phyloP scores from a whole-genome alignment of 64 coral and sea anemone genomes.

The Actinia equina region DNA sequence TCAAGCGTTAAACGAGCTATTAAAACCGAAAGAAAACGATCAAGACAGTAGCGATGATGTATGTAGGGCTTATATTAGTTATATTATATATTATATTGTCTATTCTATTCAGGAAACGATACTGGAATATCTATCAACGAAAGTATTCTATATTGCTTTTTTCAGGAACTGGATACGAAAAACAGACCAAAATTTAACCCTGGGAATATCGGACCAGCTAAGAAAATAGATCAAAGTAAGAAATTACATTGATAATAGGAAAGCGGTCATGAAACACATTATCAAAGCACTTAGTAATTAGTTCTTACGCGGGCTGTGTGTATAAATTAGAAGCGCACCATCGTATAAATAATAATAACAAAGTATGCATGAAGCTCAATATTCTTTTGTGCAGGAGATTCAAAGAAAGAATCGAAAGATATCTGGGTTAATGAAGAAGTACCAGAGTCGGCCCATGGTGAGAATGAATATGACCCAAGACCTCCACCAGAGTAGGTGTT shows the following conservation, averaged over 20 bases:
- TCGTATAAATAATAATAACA: too few species aligned
- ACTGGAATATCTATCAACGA: neutral
- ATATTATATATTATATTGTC: neutral
- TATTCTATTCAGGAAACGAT: neutral
- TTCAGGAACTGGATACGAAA: neutral
- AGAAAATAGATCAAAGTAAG: slow-evolving; percentile 7
- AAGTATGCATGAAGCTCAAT: too few species aligned
- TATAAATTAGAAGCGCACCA: too few species aligned
- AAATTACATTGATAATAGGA: neutral
- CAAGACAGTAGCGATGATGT: slow-evolving; percentile 64
- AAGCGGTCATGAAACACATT: neutral
- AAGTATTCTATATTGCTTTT: neutral
- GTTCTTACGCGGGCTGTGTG: neutral
- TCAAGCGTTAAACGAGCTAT: slow-evolving; percentile 55
- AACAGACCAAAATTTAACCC: slow-evolving; percentile 37
- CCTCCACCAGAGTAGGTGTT: slow-evolving; percentile 75
- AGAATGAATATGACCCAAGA: slow-evolving; percentile 81
- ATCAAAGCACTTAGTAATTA: neutral
- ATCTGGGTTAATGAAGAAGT: slow-evolving; percentile 77
- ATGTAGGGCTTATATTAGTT: neutral
- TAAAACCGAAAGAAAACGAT: slow-evolving; percentile 51
- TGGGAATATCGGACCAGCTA: slow-evolving; percentile 74
- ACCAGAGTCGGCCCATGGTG: slow-evolving; percentile 21
- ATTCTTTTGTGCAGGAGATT: neutral
- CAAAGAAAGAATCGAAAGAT: slow-evolving; percentile 18